Percentiles rank a stretch among this genome's conserved stretches.
These are phyloP conservation scores for Leptinotarsa juncta DNA, from an alignment of 2,888 invertebrate genomes.

Conservation along the genomic window DNA sequence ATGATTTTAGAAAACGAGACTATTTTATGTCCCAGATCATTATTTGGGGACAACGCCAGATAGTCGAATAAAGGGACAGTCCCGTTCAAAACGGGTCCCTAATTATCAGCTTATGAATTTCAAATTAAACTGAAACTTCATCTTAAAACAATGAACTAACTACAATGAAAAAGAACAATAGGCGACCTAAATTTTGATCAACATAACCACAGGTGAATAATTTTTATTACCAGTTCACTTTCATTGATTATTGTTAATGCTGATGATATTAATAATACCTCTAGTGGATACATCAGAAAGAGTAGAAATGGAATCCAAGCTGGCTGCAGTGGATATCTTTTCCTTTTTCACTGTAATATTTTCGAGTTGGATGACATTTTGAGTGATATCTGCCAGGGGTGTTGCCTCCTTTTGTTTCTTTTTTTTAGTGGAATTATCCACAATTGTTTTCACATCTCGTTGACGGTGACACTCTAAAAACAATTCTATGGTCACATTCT, in stretches of 20 bases:
- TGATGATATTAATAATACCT: background rate
- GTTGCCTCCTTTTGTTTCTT: background rate
- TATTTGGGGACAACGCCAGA: no score
- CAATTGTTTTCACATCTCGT: slow-evolving; percentile 1
- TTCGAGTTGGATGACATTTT: slow-evolving; percentile 1
- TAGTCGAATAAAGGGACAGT: no score
- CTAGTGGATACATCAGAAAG: slow-evolving; percentile 2
- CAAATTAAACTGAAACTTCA: no score
- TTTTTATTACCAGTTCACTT: background rate
- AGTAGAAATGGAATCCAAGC: background rate
- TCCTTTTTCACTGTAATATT: slow-evolving; percentile 20
- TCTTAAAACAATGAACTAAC: no score
- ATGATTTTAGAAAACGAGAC: no score
- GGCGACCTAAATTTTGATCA: no score
- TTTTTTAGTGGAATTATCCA: background rate
- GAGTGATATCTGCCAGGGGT: slow-evolving; percentile 20
- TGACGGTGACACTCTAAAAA: slow-evolving; percentile 8
- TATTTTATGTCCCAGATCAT: no score
- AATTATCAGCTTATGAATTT: no score
- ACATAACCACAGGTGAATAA: no score
- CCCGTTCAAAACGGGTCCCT: no score
- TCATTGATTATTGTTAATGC: background rate
- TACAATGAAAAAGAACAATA: no score
- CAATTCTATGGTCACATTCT: background rate
- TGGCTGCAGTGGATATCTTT: slow-evolving; percentile 2